Base-by-base conservation (phyloP, 1,140 invertebrate species). In the Drosophila sucinea region DNA sequence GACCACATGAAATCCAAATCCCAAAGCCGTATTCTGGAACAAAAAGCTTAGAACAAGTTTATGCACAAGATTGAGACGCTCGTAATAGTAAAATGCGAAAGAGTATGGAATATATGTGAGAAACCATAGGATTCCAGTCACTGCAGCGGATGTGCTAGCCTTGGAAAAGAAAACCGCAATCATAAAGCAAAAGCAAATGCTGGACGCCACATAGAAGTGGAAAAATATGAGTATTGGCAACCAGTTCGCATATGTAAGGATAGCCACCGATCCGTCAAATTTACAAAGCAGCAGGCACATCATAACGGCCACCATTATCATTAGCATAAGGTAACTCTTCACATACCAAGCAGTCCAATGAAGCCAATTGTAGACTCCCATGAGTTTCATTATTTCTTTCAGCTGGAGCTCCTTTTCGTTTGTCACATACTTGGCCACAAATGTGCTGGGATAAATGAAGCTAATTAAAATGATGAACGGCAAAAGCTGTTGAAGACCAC, bases 301-400 rank as follows among this genome's bases (percentile, higher is more conserved):
- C 30, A 94, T 94, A 38, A 94, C 86, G 5, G 94, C 66, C 25
- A 93, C 84, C 1, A 94, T 93, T 38, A 94, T 93, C 10, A 95
- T 70, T 1, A 97, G 92, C 80, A 96, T 95, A 1, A 95, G 87
- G 74, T 96, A 95, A 58, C 95, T 94, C 83, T 97, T 96, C n/a
- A 95, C 90, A 86, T 97, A 97, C 96, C 97, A 97, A 0, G 96
- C 96, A 0, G 94, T 84, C 96, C 96, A 97, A 78, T 97, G 96
- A 11, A 97, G 81, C 95, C 96, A 97, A 75, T 95, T 96, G 4
- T 94, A 94, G 3, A 98, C 90, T 3, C 97, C 97, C 96, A 98
- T 97, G 86, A 97, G 95, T 90, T 96, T 97, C 96, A 97, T 97
- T 1, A 96, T 95, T 93, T 97, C 96, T 92, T 95, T 95, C 7